Evolutionary conservation across 2,888 invertebrate genomes (phyloP), one percentile per base, ranked within the genome.

Genomic region (Ormyrus rosae): DNA sequence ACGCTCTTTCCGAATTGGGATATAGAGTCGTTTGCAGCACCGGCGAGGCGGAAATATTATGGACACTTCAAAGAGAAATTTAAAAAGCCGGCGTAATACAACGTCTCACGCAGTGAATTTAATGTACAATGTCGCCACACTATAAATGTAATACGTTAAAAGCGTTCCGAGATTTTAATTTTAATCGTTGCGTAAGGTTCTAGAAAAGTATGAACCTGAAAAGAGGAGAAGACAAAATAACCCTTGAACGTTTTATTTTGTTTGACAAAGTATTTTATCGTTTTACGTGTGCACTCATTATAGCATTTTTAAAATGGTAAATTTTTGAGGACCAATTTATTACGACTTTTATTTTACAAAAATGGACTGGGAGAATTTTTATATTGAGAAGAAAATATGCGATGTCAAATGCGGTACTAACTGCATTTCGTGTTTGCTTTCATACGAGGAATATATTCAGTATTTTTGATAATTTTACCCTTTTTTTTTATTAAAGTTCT

Each of bases 21-120:
- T 96, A 96, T 90, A 94, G 94, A 88, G 94, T 96, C 65, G 91
- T 96, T 83, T 93, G 94, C 86, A 95, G 94, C 89, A 95, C 96
- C 83, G 96, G 96, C 13, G 96, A 96, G 89, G 92, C 95, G 45
- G 96, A 96, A 91, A 94, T 95, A 86, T 94, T 95, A 85, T 96
- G 96, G 96, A 96, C 96, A 65, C 92, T 96, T 91, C 95, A 95
- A 88, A 93, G 96, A 87, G 96, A 96, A 90, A 89, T 94, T 86
- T 96, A 93, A 87, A 71, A 80, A 61, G 11, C 51, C 13, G 13
- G 58, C 19, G n/a, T 34, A 67, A 45, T 51, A 60, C 50, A 48
- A 71, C 19, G 60, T 51, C 65, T 64, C 51, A 46, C 11, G 48
- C 58, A 68, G 45, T 60, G 11, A 69, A 74, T 58, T 74, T 55